A percentile compares a stretch with the other conserved stretches of the same genome.
Evolutionary conservation across 2,888 invertebrate species (phyloP).

Genomic region (Euspilapteryx auroguttella): DNA sequence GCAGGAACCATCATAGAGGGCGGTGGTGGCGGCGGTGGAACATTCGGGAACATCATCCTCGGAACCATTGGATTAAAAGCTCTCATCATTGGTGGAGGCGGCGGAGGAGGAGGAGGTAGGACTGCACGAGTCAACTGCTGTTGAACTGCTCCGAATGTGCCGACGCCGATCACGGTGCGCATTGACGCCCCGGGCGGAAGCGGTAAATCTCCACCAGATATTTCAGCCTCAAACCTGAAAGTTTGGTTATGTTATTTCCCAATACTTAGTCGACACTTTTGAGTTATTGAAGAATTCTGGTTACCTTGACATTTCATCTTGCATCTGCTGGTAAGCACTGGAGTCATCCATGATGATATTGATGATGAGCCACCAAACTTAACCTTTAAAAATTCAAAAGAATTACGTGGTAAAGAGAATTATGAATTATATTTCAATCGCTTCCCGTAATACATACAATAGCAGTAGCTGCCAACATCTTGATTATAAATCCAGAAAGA

Average conservation of each 20-base stretch:
- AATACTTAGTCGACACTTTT: neutral
- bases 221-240: conserved; percentile 86
- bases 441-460: conserved; percentile 28
- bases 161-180: conserved; percentile 71
- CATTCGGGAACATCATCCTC: conserved; percentile 57
- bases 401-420: conserved; percentile 37
- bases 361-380: conserved; percentile 19
- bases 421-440: conserved; percentile 16
- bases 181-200: conserved; percentile 15
- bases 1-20: conserved; percentile 71
- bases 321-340: conserved; percentile 75
- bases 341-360: conserved; percentile 45
- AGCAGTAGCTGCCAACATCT: too few relatives aligned
- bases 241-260: neutral
- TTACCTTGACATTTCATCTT: conserved; percentile 89
- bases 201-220: conserved; percentile 64
- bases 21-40: conserved; percentile 68
- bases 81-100: conserved; percentile 28
- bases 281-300: conserved; percentile 7
- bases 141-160: conserved; percentile 72
- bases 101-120: conserved; percentile 26
- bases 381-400: conserved; percentile 53
- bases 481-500: too few relatives aligned
- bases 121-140: conserved; percentile 64
- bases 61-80: conserved; percentile 20